phyloP scores from a whole-genome alignment of 2,113 vertebrate genomes.

The Pseudorhombus dupliciocellatus region DNA sequence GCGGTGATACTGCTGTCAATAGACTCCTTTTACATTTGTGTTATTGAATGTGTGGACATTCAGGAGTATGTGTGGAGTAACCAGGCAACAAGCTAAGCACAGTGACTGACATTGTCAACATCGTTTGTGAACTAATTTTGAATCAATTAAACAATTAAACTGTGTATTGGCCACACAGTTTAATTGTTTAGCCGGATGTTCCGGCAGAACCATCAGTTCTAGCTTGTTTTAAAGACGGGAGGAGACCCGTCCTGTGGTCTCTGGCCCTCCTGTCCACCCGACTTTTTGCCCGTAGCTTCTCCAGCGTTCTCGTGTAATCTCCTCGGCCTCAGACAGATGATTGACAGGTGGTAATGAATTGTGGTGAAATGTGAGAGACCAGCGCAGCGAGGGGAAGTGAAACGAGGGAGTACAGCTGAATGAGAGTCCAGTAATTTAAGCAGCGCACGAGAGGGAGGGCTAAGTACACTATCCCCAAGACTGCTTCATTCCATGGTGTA shows the following conservation, averaged over 20 bases:
- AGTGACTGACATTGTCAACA: no score
- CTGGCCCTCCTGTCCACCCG: not conserved
- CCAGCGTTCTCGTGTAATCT: not conserved
- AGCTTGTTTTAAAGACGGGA: not conserved
- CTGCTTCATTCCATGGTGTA: constrained; percentile 69
- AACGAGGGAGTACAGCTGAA: constrained; percentile 28
- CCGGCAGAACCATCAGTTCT: not conserved
- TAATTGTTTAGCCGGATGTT: not conserved
- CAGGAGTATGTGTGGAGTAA: no score
- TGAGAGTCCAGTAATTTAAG: constrained; percentile 57
- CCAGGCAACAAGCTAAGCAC: no score
- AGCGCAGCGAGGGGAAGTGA: constrained; percentile 74
- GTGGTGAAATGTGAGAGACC: constrained; percentile 59
- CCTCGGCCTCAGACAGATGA: constrained; percentile 31
- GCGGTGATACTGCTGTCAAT: not conserved
- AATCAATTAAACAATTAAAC: not conserved
- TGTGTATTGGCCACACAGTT: no score
- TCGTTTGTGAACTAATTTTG: no score
- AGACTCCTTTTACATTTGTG: not conserved
- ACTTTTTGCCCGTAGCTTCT: not conserved
- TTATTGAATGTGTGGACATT: not conserved
- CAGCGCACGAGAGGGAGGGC: constrained; percentile 1
- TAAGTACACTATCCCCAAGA: constrained; percentile 51
- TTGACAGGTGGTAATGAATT: constrained; percentile 59
- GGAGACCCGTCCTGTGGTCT: not conserved